phyloP scores from a whole-genome alignment of 2,113 vertebrate species.

The Chloropsis hardwickii region DNA sequence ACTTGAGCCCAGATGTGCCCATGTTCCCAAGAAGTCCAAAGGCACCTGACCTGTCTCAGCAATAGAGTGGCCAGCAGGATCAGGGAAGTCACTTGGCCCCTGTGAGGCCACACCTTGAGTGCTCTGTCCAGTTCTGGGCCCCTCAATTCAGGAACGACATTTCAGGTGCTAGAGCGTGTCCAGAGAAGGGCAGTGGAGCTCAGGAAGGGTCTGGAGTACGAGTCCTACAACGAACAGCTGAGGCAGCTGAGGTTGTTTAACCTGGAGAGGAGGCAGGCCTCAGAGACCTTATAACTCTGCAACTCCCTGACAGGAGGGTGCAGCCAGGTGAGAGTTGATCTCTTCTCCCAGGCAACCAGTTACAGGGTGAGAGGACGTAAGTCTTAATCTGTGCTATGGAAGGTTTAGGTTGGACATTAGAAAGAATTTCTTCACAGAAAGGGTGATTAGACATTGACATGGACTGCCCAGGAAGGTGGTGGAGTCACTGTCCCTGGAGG shows the following conservation, averaged over 20 bases:
- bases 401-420: not conserved
- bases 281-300: not conserved
- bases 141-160: not conserved
- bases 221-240: not conserved
- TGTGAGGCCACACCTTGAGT: not conserved
- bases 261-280: not conserved
- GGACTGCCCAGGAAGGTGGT: not conserved
- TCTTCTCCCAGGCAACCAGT: too few relatives aligned
- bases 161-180: not conserved
- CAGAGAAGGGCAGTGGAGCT: not conserved
- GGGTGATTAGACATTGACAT: not conserved
- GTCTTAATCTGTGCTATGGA: too few relatives aligned
- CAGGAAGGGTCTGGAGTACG: not conserved
- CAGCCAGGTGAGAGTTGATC: accelerated
- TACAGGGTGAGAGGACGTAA: not conserved
- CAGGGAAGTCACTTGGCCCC: accelerated
- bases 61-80: not conserved
- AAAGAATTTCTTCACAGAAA: not conserved
- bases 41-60: not conserved
- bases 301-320: not conserved
- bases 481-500: not conserved
- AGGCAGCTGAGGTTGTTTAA: not conserved
- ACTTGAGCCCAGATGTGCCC: not conserved
- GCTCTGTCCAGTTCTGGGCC: not conserved
- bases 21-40: not conserved